Conservation (phyloP, 64 coral and sea anemone genomes). For the Anthopleura sola region DNA sequence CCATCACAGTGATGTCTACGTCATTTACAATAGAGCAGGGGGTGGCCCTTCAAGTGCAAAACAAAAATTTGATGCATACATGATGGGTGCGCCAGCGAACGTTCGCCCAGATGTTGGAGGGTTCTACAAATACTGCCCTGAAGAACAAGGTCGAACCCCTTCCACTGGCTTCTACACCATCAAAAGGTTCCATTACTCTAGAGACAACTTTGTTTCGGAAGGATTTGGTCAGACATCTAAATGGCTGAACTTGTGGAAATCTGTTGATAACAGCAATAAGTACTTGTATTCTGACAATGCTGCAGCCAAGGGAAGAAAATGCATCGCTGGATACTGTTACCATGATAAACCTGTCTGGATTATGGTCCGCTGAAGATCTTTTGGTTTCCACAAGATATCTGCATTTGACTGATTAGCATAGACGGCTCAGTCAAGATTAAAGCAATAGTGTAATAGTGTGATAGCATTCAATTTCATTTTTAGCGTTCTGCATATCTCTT, state of each 20-base stretch:
- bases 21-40: constrained; percentile 58
- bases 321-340: constrained; percentile 69
- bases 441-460: too few species aligned
- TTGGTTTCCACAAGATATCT: neutral
- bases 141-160: constrained; percentile 20
- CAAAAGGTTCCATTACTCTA: constrained; percentile 5
- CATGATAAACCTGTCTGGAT: constrained; percentile 61
- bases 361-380: constrained; percentile 61
- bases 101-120: constrained; percentile 9
- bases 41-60: constrained; percentile 7
- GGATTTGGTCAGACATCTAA: neutral
- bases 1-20: constrained; percentile 40
- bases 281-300: constrained; percentile 55
- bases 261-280: constrained; percentile 19
- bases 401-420: too few species aligned
- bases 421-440: too few species aligned
- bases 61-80: constrained; percentile 51
- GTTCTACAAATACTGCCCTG: constrained; percentile 62
- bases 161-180: constrained; percentile 34
- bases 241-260: constrained; percentile 59
- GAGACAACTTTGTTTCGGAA: constrained; percentile 19
- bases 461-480: too few species aligned
- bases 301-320: constrained; percentile 39
- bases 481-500: too few species aligned
- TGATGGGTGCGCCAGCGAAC: constrained; percentile 29